These are phyloP conservation scores for Trichogramma pretiosum DNA, from an alignment of 1,140 invertebrate genomes.

Conservation along the genomic window DNA sequence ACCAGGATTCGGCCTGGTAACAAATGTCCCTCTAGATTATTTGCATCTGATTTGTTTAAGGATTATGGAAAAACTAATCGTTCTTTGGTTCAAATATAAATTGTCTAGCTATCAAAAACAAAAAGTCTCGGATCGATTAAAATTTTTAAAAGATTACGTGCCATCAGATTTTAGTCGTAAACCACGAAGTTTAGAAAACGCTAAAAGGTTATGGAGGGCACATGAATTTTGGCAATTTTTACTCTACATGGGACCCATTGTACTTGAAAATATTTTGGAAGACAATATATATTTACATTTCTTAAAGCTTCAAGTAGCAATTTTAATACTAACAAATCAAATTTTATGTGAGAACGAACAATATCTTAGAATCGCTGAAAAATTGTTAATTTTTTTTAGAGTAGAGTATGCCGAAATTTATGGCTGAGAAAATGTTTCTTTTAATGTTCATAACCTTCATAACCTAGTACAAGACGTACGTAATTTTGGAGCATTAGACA, in stretches of 20 bases:
- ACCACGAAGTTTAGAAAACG: slow-evolving; percentile 24
- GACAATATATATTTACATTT: slow-evolving; percentile 28
- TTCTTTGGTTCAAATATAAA: slow-evolving; percentile 20
- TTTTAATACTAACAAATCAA: slow-evolving; percentile 21
- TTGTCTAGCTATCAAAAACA: neutral
- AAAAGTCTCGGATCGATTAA: neutral
- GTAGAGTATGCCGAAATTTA: slow-evolving; percentile 21
- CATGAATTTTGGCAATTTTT: slow-evolving; percentile 41
- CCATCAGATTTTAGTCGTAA: slow-evolving; percentile 38
- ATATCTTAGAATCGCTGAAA: slow-evolving; percentile 14
- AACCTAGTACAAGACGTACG: slow-evolving; percentile 40
- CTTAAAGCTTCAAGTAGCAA: slow-evolving; percentile 26
- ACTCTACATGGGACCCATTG: slow-evolving; percentile 37
- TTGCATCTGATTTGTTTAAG: slow-evolving; percentile 29
- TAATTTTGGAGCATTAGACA: slow-evolving; percentile 34
- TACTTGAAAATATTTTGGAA: slow-evolving; percentile 26
- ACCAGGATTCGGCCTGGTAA: slow-evolving; percentile 22
- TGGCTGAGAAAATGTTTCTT: slow-evolving; percentile 23
- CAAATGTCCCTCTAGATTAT: slow-evolving; percentile 26
- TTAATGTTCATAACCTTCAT: slow-evolving; percentile 29
- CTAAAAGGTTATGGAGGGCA: slow-evolving; percentile 38
- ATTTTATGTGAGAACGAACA: slow-evolving; percentile 16
- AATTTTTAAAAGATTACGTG: slow-evolving; percentile 6
- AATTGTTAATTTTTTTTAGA: slow-evolving; percentile 23
- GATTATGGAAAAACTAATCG: slow-evolving; percentile 24